Conservation (phyloP, 92 coral and sea anemone species). For the Ricordea florida region DNA sequence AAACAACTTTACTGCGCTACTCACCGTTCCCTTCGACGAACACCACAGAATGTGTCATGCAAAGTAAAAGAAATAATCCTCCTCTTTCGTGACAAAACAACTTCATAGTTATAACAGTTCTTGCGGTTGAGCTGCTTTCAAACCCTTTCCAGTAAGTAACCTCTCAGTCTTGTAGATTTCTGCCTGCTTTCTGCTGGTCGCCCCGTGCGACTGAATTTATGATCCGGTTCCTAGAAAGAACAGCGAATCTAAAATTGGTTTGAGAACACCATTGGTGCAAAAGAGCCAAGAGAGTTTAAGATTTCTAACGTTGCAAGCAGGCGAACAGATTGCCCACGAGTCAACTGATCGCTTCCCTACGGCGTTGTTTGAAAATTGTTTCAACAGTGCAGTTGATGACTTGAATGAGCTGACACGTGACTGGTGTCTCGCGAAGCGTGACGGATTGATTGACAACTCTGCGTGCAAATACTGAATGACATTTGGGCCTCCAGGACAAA, state of each 20-base stretch:
- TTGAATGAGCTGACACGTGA: conserved; percentile 2
- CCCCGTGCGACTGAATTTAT: not conserved
- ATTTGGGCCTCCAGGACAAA: conserved; percentile 30
- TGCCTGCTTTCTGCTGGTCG: conserved; percentile 23
- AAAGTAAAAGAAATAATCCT: conserved; percentile 13
- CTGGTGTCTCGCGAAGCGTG: conserved; percentile 12
- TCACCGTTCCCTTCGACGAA: conserved; percentile 50
- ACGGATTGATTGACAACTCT: conserved; percentile 29
- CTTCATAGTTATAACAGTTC: conserved; percentile 14
- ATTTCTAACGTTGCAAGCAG: not conserved
- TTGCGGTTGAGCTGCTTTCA: conserved; percentile 1
- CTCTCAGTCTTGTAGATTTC: conserved; percentile 33
- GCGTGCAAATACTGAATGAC: conserved; percentile 12
- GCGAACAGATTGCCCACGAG: not conserved
- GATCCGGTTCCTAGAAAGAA: conserved; percentile 19
- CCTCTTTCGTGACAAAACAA: not conserved
- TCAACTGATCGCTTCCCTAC: conserved; percentile 13
- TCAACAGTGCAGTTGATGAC: not conserved
- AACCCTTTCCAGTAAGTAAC: not conserved
- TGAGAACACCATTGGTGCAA: not conserved
- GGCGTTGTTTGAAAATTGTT: conserved; percentile 13
- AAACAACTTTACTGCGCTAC: conserved; percentile 45
- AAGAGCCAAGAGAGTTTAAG: not conserved
- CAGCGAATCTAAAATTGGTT: conserved; percentile 25
- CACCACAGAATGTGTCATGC: conserved; percentile 19